A percentile compares a stretch with the other conserved stretches of the same genome.
phyloP scores from a whole-genome alignment of 2,797 vertebrate genomes.

The Argentina silus region DNA sequence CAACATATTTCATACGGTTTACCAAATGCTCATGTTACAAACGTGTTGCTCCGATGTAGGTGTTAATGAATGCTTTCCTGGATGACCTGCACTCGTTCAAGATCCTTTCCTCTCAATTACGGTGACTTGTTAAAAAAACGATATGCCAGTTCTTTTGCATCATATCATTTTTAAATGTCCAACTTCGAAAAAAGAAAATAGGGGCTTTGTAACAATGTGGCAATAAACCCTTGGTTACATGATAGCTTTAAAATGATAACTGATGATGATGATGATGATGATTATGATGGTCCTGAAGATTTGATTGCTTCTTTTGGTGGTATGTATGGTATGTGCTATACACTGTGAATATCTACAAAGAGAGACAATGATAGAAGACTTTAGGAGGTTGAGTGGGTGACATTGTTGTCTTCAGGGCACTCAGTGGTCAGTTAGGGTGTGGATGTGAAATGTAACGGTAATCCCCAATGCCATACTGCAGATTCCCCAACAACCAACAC shows the following conservation, averaged over 20 bases:
- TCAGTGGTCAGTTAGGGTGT: conserved; percentile 16
- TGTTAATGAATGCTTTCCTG: background rate
- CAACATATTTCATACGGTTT: background rate
- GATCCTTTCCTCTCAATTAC: background rate
- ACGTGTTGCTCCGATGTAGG: background rate
- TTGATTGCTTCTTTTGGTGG: no score
- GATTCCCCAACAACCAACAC: conserved; percentile 18
- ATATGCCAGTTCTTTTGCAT: background rate
- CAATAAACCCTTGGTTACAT: no score
- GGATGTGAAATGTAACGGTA: conserved; percentile 49
- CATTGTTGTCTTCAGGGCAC: background rate
- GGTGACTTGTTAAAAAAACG: background rate
- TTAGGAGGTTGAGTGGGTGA: background rate
- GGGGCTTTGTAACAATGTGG: no score
- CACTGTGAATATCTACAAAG: background rate
- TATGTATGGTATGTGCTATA: no score
- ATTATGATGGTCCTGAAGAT: no score
- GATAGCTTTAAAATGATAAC: no score
- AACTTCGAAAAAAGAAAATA: background rate
- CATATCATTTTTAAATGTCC: background rate
- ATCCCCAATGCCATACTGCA: conserved; percentile 15
- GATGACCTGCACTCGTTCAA: background rate
- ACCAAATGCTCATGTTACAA: background rate
- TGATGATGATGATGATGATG: no score
- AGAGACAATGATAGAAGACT: background rate